Evolutionary conservation across 1,140 invertebrate genomes (phyloP).

Genomic region (Leguminivora glycinivorella): DNA sequence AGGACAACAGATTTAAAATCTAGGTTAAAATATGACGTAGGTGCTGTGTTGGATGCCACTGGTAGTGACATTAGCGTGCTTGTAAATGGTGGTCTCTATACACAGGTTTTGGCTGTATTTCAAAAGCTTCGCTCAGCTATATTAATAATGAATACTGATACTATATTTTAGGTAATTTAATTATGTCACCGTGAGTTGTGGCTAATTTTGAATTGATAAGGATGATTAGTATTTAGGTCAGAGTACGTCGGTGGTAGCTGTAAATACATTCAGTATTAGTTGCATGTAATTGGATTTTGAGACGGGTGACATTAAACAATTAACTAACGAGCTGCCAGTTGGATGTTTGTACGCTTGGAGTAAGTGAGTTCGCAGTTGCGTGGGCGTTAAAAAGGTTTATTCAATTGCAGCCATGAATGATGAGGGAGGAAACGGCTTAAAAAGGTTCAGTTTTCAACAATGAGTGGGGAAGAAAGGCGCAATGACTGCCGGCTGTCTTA

Average conservation of each 20-base stretch:
- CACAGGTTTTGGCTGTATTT: constrained; percentile 66
- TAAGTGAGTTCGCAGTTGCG: constrained; percentile 13
- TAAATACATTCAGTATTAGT: neutral
- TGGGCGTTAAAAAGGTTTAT: constrained; percentile 1
- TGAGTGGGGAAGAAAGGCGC: constrained; percentile 9
- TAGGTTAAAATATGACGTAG: constrained; percentile 60
- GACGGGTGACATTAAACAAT: neutral
- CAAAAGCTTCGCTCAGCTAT: constrained; percentile 63
- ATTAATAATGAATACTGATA: constrained; percentile 57
- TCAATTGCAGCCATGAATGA: constrained; percentile 10
- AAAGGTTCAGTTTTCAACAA: constrained; percentile 10
- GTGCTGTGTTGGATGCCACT: constrained; percentile 62
- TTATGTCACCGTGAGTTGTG: constrained; percentile 36
- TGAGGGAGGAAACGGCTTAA: neutral
- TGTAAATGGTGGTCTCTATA: constrained; percentile 53
- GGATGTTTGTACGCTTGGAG: neutral
- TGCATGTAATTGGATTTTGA: constrained; percentile 4
- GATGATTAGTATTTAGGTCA: too few relatives aligned
- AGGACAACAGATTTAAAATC: constrained; percentile 48
- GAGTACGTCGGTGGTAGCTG: neutral
- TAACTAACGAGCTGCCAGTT: constrained; percentile 1
- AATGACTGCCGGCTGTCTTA: constrained; percentile 23
- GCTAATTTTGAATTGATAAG: neutral
- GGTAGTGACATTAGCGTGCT: constrained; percentile 65
- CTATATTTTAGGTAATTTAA: constrained; percentile 46